A percentile compares a stretch with the other conserved stretches of the same genome.
Evolutionary conservation across 2,797 vertebrate genomes (phyloP).

Genomic region (Octomys mimax): DNA sequence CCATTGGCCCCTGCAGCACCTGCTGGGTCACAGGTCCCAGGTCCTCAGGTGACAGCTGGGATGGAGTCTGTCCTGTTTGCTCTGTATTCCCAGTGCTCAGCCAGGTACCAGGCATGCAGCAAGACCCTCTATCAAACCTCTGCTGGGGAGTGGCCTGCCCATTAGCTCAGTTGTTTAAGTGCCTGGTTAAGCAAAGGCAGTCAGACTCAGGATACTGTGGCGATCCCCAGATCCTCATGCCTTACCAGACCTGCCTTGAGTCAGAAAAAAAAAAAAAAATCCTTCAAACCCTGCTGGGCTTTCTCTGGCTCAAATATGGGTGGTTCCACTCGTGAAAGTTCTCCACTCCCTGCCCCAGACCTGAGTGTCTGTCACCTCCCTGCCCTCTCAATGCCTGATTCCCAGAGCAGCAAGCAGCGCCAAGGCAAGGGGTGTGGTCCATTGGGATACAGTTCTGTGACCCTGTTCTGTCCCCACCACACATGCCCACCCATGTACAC

Average conservation of each 20-base stretch:
- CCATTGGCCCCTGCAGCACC: not conserved
- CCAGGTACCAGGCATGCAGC: not conserved
- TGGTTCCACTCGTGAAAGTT: not conserved
- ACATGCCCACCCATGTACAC: accelerated
- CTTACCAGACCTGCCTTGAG: no score
- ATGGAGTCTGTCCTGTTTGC: not conserved
- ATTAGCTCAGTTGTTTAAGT: no score
- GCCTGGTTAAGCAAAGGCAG: no score
- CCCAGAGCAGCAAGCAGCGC: not conserved
- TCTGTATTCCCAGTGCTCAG: not conserved
- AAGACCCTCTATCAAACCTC: not conserved
- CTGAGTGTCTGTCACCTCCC: not conserved
- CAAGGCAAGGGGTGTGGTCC: not conserved
- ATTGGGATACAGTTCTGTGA: not conserved
- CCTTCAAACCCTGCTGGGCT: not conserved
- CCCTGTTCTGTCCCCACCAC: not conserved
- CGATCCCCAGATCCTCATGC: no score
- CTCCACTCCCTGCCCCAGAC: not conserved
- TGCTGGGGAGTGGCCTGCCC: not conserved
- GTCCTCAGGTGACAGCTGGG: not conserved
- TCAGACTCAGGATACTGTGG: no score
- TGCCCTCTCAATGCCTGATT: not conserved
- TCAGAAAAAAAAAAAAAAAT: no score
- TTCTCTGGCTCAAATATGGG: not conserved
- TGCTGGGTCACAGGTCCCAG: not conserved